Conservation (phyloP, 2,888 invertebrate genomes). For the Dyspetes luteomarginatus region DNA sequence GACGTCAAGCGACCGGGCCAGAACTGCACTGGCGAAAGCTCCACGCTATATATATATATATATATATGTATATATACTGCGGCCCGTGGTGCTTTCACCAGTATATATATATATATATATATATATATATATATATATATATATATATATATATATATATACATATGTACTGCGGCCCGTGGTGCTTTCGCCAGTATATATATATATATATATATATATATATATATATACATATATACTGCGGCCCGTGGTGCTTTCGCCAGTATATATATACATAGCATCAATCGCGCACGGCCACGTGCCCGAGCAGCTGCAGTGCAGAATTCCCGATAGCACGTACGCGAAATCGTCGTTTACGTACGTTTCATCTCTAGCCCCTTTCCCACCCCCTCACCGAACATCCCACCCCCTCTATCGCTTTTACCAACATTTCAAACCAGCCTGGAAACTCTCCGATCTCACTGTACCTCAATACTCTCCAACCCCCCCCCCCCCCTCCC, state of each 20-base stretch:
- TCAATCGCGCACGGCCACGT: constrained; percentile 68
- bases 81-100: too few species aligned
- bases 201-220: background rate
- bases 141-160: constrained; percentile 34
- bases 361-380: constrained; percentile 52
- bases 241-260: too few species aligned
- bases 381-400: constrained; percentile 32
- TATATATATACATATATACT: too few species aligned
- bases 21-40: constrained; percentile 55
- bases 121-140: constrained; percentile 4
- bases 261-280: constrained; percentile 49
- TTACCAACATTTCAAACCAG: constrained; percentile 33
- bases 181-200: too few species aligned
- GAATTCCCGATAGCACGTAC: constrained; percentile 77
- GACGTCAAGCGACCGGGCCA: constrained; percentile 49
- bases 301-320: constrained; percentile 80
- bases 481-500: constrained; percentile 8
- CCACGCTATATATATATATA: constrained; percentile 37
- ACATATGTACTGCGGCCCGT: too few species aligned
- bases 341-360: constrained; percentile 73
- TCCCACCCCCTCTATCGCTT: constrained; percentile 21
- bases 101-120: constrained; percentile 42
- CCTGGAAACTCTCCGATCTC: constrained; percentile 16
- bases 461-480: constrained; percentile 24
- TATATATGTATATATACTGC: background rate